Conservation (phyloP, 2,113 vertebrate species). For the Eudorcas thomsonii region DNA sequence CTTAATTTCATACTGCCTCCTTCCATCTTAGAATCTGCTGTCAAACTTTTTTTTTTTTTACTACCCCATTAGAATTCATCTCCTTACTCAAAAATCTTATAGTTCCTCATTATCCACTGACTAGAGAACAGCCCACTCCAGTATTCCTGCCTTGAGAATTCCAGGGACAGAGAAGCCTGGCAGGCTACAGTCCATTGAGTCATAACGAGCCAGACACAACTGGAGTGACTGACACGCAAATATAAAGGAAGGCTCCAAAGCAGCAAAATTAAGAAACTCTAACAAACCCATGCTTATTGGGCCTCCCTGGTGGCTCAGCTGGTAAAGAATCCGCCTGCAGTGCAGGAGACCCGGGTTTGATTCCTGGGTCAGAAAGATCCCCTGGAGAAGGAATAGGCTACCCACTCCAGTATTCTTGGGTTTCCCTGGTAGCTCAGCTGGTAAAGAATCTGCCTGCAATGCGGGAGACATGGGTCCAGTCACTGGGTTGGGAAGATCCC, state of each 20-base stretch:
- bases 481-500: neutral
- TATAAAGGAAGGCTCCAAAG: neutral
- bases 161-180: neutral
- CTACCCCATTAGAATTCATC: neutral
- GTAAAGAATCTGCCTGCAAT: neutral
- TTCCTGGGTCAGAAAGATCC: neutral
- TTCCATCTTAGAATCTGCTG: neutral
- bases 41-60: neutral
- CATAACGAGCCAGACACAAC: neutral
- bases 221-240: neutral
- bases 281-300: neutral
- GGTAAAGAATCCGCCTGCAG: accelerated
- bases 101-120: neutral
- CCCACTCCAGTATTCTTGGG: neutral
- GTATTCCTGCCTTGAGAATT: neutral
- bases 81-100: neutral
- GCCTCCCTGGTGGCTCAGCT: neutral
- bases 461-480: neutral
- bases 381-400: neutral
- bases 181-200: neutral
- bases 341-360: accelerated
- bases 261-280: neutral
- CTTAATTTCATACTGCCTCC: neutral
- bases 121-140: neutral
- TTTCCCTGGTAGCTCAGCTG: neutral